Evolutionary conservation across 2,888 invertebrate species (phyloP).

Genomic region (Odontocerum albicorne): DNA sequence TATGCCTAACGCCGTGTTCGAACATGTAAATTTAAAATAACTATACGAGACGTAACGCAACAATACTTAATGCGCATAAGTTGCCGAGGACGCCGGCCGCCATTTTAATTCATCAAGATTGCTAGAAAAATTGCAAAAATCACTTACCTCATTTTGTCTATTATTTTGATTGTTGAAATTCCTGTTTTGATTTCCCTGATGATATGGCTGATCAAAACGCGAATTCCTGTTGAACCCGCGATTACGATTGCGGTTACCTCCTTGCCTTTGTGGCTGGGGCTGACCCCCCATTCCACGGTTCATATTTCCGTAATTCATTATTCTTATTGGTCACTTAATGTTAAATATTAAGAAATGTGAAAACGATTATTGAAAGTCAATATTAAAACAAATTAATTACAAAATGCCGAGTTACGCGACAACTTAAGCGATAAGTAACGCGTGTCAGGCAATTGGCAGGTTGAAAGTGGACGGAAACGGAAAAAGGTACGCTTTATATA

Average conservation of each 20-base stretch:
- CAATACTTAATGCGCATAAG: not conserved
- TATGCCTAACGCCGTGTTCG: too few relatives aligned
- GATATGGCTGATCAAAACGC: conserved; percentile 21
- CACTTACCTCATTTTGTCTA: conserved; percentile 17
- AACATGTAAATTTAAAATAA: too few relatives aligned
- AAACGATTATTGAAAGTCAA: not conserved
- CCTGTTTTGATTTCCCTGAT: conserved; percentile 7
- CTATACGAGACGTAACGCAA: not conserved
- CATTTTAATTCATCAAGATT: conserved; percentile 16
- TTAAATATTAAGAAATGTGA: not conserved
- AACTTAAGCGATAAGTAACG: not conserved
- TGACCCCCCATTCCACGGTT: conserved; percentile 31
- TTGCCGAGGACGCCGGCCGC: conserved; percentile 16
- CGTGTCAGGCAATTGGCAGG: not conserved
- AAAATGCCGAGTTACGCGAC: not conserved
- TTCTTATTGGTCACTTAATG: too few relatives aligned
- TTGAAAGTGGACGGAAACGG: conserved; percentile 20
- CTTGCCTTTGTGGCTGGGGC: conserved; percentile 27
- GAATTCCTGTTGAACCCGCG: conserved; percentile 18
- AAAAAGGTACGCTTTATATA: conserved; percentile 9
- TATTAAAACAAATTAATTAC: not conserved
- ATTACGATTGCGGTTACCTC: conserved; percentile 19
- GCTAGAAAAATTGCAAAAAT: not conserved
- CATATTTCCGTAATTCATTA: conserved; percentile 26
- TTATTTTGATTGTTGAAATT: conserved; percentile 17